Percentiles rank a stretch among this genome's conserved stretches.
These are phyloP conservation scores for Drosophila tsacasi DNA, from an alignment of 1,140 invertebrate genomes.

Conservation along the genomic window DNA sequence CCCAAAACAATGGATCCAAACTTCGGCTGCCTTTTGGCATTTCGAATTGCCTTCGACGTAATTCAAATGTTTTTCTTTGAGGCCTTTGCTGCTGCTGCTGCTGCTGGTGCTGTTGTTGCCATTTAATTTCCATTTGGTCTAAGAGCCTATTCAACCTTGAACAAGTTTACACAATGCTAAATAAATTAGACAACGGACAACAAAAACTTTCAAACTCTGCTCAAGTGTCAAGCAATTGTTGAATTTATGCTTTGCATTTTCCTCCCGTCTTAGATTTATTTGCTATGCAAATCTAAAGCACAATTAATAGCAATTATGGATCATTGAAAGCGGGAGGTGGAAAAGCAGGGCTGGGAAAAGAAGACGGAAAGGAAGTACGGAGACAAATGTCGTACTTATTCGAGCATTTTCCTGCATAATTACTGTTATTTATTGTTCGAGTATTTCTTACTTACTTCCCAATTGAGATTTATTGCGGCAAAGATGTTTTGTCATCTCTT, in stretches of 20 bases:
- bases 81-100: conserved; percentile 20
- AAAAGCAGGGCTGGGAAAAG: background rate
- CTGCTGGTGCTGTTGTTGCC: conserved; percentile 19
- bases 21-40: conserved; percentile 47
- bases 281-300: conserved; percentile 39
- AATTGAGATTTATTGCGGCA: conserved; percentile 45
- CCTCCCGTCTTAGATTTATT: conserved; percentile 24
- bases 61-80: conserved; percentile 48
- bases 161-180: conserved; percentile 55
- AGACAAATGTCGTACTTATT: conserved; percentile 33
- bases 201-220: conserved; percentile 45
- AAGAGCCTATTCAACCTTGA: conserved; percentile 48
- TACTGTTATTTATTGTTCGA: conserved; percentile 50
- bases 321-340: conserved; percentile 22
- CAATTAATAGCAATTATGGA: conserved; percentile 58
- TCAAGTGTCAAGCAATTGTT: conserved; percentile 49
- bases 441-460: conserved; percentile 44
- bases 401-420: conserved; percentile 48
- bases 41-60: conserved; percentile 44
- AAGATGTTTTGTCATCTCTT: conserved; percentile 36
- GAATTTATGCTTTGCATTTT: conserved; percentile 50
- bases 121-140: conserved; percentile 46
- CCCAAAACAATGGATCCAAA: conserved; percentile 42
- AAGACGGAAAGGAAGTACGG: background rate
- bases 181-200: conserved; percentile 45